Evolutionary conservation across 2,113 vertebrate species (phyloP).

Genomic region (Seriola dumerili): DNA sequence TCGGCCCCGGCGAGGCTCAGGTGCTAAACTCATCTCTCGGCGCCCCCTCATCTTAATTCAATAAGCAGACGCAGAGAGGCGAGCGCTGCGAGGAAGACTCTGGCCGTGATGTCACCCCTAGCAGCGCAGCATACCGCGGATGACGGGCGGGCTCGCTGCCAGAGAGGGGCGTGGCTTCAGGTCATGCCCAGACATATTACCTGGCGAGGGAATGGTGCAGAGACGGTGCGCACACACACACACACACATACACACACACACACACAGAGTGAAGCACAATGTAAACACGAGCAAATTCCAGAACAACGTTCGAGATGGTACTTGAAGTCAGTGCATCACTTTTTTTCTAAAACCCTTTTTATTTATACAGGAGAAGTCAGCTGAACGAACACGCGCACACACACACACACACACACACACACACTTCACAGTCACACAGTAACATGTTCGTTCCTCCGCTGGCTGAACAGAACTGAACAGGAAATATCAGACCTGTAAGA

Average conservation of each 20-base stretch:
- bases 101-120: slow-evolving; percentile 79
- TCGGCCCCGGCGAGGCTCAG: slow-evolving; percentile 67
- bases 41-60: slow-evolving; percentile 82
- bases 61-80: slow-evolving; percentile 73
- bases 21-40: slow-evolving; percentile 84
- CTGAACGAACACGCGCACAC: slow-evolving; percentile 29
- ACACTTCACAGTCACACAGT: not conserved
- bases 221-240: not conserved
- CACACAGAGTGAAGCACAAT: slow-evolving; percentile 50
- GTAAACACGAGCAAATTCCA: slow-evolving; percentile 74
- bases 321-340: slow-evolving; percentile 34
- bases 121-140: slow-evolving; percentile 69
- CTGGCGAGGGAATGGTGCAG: slow-evolving; percentile 57
- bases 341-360: slow-evolving; percentile 42
- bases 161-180: slow-evolving; percentile 56
- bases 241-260: slow-evolving; percentile 3
- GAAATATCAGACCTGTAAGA: too few species aligned
- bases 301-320: slow-evolving; percentile 48
- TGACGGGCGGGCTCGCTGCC: slow-evolving; percentile 53
- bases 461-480: too few species aligned
- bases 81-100: slow-evolving; percentile 53
- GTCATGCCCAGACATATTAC: slow-evolving; percentile 80
- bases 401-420: slow-evolving; percentile 26
- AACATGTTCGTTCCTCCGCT: slow-evolving; percentile 6
- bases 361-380: slow-evolving; percentile 47